Evolutionary conservation across 2,113 vertebrate genomes (phyloP).

Genomic region (Epinephelus fuscoguttatus): DNA sequence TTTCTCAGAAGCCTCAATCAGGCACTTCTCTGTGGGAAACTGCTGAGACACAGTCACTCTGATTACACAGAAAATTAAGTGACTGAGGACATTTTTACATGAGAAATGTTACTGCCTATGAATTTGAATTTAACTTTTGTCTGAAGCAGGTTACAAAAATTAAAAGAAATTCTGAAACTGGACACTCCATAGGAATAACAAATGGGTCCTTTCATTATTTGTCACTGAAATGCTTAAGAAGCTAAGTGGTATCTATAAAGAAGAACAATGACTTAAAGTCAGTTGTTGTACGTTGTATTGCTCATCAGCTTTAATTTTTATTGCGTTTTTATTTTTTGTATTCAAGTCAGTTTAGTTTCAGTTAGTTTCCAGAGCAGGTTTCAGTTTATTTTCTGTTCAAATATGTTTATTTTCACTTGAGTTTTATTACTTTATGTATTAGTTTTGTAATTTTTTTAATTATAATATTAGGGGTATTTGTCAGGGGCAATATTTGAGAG

Average conservation of each 20-base stretch:
- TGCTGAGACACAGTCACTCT: background rate
- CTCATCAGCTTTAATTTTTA: too few species aligned
- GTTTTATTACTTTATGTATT: too few species aligned
- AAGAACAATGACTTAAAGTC: background rate
- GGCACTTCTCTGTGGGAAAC: conserved; percentile 2
- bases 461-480: too few species aligned
- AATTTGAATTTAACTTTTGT: background rate
- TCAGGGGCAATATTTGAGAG: too few species aligned
- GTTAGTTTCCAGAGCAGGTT: too few species aligned
- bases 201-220: background rate
- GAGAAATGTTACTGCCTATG: background rate
- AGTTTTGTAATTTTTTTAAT: too few species aligned
- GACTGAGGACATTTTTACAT: conserved; percentile 2
- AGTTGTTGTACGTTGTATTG: too few species aligned
- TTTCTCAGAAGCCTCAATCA: conserved; percentile 14
- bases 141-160: background rate
- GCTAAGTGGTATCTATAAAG: background rate
- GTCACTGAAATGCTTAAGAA: background rate
- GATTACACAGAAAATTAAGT: background rate
- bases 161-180: background rate
- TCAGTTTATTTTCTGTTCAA: too few species aligned
- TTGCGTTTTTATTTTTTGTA: too few species aligned
- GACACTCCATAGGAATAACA: background rate
- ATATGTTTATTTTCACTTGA: too few species aligned
- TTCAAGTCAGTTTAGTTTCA: too few species aligned